phyloP scores from a whole-genome alignment of 2,888 invertebrate species.

The Cheilosia impressa region DNA sequence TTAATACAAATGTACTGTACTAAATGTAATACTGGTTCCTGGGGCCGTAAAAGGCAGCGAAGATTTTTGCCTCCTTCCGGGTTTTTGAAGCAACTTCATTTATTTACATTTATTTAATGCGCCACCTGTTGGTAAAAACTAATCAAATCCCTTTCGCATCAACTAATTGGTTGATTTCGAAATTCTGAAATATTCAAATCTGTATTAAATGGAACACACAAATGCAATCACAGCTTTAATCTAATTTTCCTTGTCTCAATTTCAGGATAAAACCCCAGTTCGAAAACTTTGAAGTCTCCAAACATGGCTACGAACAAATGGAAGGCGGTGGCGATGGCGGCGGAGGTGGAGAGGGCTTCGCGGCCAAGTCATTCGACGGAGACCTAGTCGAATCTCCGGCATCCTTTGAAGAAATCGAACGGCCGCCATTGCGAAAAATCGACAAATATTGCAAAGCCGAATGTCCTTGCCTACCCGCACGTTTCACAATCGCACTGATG shows the following conservation, averaged over 20 bases:
- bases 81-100: too few relatives aligned
- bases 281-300: conserved; percentile 81
- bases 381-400: conserved; percentile 89
- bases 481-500: conserved; percentile 93
- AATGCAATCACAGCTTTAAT: background rate
- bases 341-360: conserved; percentile 84
- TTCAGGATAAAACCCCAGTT: conserved; percentile 77
- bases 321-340: conserved; percentile 79
- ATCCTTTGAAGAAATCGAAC: conserved; percentile 92
- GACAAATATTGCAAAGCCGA: conserved; percentile 95
- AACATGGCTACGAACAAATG: conserved; percentile 82
- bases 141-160: background rate
- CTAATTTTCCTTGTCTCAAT: conserved; percentile 15
- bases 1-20: too few relatives aligned
- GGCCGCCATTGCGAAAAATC: conserved; percentile 93
- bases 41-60: too few relatives aligned
- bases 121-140: background rate
- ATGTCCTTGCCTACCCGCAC: conserved; percentile 92
- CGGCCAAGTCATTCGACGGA: conserved; percentile 83
- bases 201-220: background rate
- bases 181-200: background rate
- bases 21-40: too few relatives aligned
- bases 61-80: too few relatives aligned
- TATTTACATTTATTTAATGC: too few relatives aligned
- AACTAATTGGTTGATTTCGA: too few relatives aligned